These are phyloP conservation scores for Ctena decussata DNA, from an alignment of 2,888 invertebrate species.

Conservation along the genomic window DNA sequence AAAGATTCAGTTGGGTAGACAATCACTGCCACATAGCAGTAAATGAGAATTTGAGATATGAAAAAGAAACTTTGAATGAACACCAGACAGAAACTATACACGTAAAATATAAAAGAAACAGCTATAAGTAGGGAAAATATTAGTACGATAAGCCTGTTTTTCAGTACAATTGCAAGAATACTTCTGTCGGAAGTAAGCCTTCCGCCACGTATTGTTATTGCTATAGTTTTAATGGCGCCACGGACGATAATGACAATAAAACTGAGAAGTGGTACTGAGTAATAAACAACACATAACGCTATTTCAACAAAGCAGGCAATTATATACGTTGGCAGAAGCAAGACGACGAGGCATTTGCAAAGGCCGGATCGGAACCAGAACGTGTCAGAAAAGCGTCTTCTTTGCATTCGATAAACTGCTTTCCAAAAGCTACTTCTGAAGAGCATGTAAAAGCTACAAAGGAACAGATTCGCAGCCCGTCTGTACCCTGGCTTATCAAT, in stretches of 20 bases:
- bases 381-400: not conserved
- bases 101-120: not conserved
- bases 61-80: slow-evolving; percentile 42
- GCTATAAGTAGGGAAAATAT: not conserved
- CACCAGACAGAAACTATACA: slow-evolving; percentile 18
- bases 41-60: slow-evolving; percentile 30
- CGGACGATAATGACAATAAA: not conserved
- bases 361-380: not conserved
- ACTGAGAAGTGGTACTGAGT: not conserved
- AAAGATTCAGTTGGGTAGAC: slow-evolving; percentile 42
- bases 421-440: not conserved
- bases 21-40: slow-evolving; percentile 38
- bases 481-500: not conserved
- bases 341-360: not conserved
- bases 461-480: not conserved
- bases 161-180: not conserved
- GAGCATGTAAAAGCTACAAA: not conserved
- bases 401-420: not conserved
- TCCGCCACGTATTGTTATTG: not conserved
- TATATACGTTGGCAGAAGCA: slow-evolving; percentile 20
- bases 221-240: not conserved
- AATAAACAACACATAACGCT: slow-evolving; percentile 22
- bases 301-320: slow-evolving; percentile 22
- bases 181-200: not conserved
- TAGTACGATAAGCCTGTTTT: not conserved